A percentile compares a stretch with the other conserved stretches of the same genome.
phyloP scores from a whole-genome alignment of 2,113 vertebrate genomes.

The Pangasianodon gigas region DNA sequence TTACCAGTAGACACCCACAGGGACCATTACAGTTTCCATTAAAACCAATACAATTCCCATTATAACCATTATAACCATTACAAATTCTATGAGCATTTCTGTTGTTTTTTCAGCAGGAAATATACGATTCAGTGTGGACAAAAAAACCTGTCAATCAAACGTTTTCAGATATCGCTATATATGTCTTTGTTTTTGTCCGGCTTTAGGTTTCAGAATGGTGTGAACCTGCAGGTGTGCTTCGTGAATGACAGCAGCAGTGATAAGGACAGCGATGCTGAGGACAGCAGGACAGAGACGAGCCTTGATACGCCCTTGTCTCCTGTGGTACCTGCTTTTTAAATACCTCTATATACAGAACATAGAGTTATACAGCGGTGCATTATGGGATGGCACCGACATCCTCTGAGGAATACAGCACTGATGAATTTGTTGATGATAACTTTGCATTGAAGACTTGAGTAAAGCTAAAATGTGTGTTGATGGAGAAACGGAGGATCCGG shows the following conservation, averaged over 20 bases:
- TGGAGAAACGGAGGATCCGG: background rate
- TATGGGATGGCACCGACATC: background rate
- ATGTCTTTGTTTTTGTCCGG: slow-evolving; percentile 17
- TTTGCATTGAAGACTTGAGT: too few relatives aligned
- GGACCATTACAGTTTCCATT: too few relatives aligned
- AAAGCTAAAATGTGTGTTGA: background rate
- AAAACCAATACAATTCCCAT: too few relatives aligned
- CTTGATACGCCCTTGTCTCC: slow-evolving; percentile 92
- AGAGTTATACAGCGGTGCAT: background rate
- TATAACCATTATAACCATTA: too few relatives aligned
- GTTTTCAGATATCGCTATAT: background rate
- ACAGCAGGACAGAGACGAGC: slow-evolving; percentile 96
- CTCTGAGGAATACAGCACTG: background rate
- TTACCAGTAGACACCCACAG: too few relatives aligned
- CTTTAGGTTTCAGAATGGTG: slow-evolving; percentile 84
- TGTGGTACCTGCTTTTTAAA: slow-evolving; percentile 74
- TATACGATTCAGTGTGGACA: background rate
- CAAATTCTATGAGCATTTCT: too few relatives aligned
- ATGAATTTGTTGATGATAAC: background rate
- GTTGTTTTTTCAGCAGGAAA: too few relatives aligned
- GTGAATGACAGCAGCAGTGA: slow-evolving; percentile 97
- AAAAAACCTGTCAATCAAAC: background rate
- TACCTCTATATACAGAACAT: background rate
- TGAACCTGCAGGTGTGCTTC: slow-evolving; percentile 97
- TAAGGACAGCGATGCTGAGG: slow-evolving; percentile 95